Evolutionary conservation across 23 tunicate genomes (phyloP).

Genomic region (Botrylloides violaceus): DNA sequence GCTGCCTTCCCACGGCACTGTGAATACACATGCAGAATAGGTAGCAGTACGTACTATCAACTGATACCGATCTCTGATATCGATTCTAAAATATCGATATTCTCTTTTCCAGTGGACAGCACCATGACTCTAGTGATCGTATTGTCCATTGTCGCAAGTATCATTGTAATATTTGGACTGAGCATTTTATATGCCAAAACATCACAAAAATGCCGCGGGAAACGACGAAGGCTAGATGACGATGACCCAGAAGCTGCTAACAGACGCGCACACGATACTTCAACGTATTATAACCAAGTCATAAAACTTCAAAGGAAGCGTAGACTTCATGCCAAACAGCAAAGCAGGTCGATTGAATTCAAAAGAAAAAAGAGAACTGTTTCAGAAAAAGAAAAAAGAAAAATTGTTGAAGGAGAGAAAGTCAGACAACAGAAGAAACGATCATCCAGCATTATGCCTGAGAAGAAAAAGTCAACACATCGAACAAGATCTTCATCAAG

Average conservation of each 20-base stretch:
- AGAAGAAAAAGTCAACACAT: too few species aligned
- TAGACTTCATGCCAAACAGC: conserved; percentile 14
- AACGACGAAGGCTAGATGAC: conserved; percentile 39
- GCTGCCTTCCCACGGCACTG: too few species aligned
- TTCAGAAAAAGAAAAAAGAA: conserved; percentile 1
- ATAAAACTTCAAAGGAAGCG: conserved; percentile 15
- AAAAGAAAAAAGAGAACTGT: neutral
- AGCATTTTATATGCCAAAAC: conserved; percentile 35
- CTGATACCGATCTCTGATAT: too few species aligned
- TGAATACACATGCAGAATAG: too few species aligned
- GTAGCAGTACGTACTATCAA: too few species aligned
- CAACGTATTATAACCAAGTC: conserved; percentile 1
- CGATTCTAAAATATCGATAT: neutral
- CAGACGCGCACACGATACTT: neutral
- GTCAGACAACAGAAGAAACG: neutral
- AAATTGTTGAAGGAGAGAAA: neutral
- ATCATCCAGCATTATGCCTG: too few species aligned
- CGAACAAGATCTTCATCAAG: too few species aligned
- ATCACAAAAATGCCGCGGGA: conserved; percentile 45
- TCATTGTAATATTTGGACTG: conserved; percentile 30
- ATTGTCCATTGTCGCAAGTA: conserved; percentile 45
- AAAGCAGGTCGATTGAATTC: neutral
- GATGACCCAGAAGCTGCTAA: conserved; percentile 24
- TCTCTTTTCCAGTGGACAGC: conserved; percentile 48
- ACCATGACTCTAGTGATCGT: conserved; percentile 56